A percentile compares a stretch with the other conserved stretches of the same genome.
These are phyloP conservation scores for Polypedilum pembai DNA, from an alignment of 1,140 invertebrate species.

Conservation along the genomic window DNA sequence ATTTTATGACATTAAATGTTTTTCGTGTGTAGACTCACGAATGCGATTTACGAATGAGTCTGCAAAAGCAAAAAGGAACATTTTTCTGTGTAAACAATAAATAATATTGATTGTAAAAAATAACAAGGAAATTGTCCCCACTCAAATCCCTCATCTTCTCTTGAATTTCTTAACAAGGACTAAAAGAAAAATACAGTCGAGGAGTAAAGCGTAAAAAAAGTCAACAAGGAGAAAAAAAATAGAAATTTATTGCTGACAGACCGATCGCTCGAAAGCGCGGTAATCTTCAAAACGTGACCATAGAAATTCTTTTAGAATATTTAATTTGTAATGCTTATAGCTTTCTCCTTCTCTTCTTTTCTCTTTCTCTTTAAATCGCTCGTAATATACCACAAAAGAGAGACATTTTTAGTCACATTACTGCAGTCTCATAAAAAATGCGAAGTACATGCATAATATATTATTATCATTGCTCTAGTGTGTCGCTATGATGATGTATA, in stretches of 20 bases:
- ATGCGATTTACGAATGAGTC: neutral
- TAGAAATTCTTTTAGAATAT: neutral
- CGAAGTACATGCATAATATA: no score
- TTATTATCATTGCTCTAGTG: no score
- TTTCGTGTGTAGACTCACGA: neutral
- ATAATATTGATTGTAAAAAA: slow-evolving; percentile 20
- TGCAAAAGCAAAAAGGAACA: no score
- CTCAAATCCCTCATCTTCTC: slow-evolving; percentile 9
- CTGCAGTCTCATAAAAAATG: no score
- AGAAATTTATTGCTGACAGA: slow-evolving; percentile 18
- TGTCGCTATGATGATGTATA: neutral
- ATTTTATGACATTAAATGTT: slow-evolving; percentile 7
- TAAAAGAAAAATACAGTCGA: neutral
- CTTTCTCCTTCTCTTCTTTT: no score
- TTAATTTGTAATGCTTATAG: neutral
- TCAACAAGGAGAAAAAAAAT: neutral
- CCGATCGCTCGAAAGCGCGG: slow-evolving; percentile 14
- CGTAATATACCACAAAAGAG: neutral
- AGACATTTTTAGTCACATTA: no score
- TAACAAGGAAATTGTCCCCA: neutral
- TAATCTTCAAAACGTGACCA: slow-evolving; percentile 17
- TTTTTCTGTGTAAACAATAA: neutral
- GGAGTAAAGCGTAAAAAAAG: no score
- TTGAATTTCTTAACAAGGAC: neutral
- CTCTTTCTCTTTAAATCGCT: neutral